phyloP scores from a whole-genome alignment of 1,140 invertebrate species.

The Lepidurus couesii region DNA sequence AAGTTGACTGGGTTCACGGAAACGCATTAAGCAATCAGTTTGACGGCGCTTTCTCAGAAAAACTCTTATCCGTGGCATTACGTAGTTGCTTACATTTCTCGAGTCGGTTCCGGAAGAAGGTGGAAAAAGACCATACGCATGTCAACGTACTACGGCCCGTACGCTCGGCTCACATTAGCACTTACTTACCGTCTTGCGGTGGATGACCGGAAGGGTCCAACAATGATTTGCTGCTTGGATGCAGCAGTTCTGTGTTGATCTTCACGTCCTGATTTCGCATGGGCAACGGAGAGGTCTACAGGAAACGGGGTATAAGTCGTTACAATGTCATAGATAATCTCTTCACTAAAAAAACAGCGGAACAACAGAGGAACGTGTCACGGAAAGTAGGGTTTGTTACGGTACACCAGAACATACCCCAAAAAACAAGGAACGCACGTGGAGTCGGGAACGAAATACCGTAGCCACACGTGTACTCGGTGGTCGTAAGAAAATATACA shows the following conservation, averaged over 20 bases:
- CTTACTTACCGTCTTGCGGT: slow-evolving; percentile 18
- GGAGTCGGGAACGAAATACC: neutral
- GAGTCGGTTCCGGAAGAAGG: too few species aligned
- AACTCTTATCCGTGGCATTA: too few species aligned
- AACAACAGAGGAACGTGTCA: neutral
- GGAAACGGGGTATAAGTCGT: neutral
- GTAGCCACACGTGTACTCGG: neutral
- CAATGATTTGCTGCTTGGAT: neutral
- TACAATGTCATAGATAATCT: neutral
- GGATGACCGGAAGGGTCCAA: slow-evolving; percentile 11
- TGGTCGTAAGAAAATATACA: neutral
- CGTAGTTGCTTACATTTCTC: too few species aligned
- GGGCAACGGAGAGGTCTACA: neutral
- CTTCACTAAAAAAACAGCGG: neutral
- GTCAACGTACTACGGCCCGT: too few species aligned
- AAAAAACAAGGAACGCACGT: neutral
- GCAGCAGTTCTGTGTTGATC: neutral
- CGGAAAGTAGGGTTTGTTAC: too few species aligned
- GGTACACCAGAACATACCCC: neutral
- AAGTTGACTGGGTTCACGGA: slow-evolving; percentile 1
- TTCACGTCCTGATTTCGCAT: neutral
- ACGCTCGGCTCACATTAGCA: neutral
- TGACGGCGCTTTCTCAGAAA: neutral
- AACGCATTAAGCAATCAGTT: neutral
- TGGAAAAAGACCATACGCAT: too few species aligned